Evolutionary conservation across 1,140 invertebrate species (phyloP), one percentile per base, ranked within the genome.

Genomic region (Conopomorpha cramerella): DNA sequence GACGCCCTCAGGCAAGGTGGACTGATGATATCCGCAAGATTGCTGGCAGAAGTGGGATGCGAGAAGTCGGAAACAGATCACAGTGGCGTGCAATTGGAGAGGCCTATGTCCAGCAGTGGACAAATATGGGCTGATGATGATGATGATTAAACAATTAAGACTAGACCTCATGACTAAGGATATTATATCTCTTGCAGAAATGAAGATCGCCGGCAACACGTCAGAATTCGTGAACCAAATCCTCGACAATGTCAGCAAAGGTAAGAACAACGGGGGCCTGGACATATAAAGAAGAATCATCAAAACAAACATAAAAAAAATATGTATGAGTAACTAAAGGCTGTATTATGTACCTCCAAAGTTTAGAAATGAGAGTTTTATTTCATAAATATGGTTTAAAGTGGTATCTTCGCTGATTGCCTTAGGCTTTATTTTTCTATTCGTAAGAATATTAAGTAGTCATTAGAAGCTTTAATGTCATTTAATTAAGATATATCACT

Each of bases 321-420:
- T n/a, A n/a, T n/a, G n/a, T n/a, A n/a, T n/a, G n/a, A n/a, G n/a
- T n/a, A n/a, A 71, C 70, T 54, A 70, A 74, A 74, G 70, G 70
- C 70, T 74, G 70, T 74, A 66, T 53, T 57, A 63, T 67, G 70
- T 74, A 74, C 70, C 70, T 74, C 70, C 70, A 74, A 74, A 71
- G 66, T 67, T 71, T 67, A 68, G 53, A 51, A 39, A 60, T 46
- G 39, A 62, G 45, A 60, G 32, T 56, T 58, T 56, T 65, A 58
- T 61, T 41, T 59, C 36, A 60, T 23, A 23, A 10, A 4, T 4
- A 23, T 23, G 4, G 19, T 23, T 23, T 23, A 23, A 23, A 10
- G 10, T 23, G 10, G 10, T 6, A n/a, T n/a, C n/a, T n/a, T n/a
- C n/a, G n/a, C n/a, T n/a, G n/a, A n/a, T n/a, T n/a, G n/a, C n/a